Conservation (phyloP, 2,113 vertebrate genomes). For the Hippocampus comes region DNA sequence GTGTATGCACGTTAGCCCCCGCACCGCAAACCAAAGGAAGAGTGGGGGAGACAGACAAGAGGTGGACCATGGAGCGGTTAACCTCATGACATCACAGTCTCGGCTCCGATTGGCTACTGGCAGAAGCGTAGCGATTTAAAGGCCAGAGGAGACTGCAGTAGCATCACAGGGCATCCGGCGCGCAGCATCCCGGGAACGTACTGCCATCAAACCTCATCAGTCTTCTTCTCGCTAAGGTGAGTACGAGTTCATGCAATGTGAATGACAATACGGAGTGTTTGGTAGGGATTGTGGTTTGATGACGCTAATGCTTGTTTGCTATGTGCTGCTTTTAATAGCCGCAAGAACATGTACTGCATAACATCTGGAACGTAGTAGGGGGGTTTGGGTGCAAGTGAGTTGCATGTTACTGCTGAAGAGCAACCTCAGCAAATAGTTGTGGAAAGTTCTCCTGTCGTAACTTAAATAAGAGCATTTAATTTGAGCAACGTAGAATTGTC, state of each 20-base stretch:
- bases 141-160: slow-evolving; percentile 50
- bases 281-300: not conserved
- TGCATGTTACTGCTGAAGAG: not conserved
- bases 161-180: slow-evolving; percentile 47
- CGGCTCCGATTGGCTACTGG: slow-evolving; percentile 61
- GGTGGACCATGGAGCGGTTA: slow-evolving; percentile 71
- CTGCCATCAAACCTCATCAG: slow-evolving; percentile 17
- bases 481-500: not conserved
- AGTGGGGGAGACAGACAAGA: slow-evolving; percentile 71
- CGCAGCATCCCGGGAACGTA: slow-evolving; percentile 41
- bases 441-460: not conserved
- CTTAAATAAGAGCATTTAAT: not conserved
- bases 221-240: slow-evolving; percentile 47
- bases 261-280: not conserved
- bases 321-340: not conserved
- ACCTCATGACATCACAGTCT: slow-evolving; percentile 72
- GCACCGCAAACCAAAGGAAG: slow-evolving; percentile 72
- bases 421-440: not conserved
- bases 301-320: not conserved
- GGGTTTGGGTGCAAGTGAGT: not conserved
- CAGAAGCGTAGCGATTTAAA: slow-evolving; percentile 66
- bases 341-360: not conserved
- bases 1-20: slow-evolving; percentile 2
- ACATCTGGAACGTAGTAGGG: slow-evolving; percentile 1
- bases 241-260: not conserved